phyloP scores from a whole-genome alignment of 1,140 invertebrate genomes.

The Geopemphigus sp. region DNA sequence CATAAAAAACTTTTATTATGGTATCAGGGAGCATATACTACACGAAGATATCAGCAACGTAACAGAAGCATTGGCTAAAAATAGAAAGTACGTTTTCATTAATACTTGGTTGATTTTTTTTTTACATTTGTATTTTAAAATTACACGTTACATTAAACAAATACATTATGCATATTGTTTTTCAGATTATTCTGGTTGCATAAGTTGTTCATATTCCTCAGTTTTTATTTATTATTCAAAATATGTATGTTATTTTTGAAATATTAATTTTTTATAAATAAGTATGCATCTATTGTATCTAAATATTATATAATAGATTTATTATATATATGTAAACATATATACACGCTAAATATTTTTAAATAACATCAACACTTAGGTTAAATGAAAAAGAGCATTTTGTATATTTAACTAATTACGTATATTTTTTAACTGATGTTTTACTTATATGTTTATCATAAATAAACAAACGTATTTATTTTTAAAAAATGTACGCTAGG shows the following conservation, averaged over 20 bases:
- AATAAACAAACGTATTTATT: too few relatives aligned
- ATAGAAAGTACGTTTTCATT: not conserved
- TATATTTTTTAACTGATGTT: too few relatives aligned
- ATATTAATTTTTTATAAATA: not conserved
- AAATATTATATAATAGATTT: too few relatives aligned
- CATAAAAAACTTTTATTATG: not conserved
- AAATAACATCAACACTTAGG: too few relatives aligned
- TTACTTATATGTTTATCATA: too few relatives aligned
- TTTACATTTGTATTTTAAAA: not conserved
- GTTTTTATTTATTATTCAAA: not conserved
- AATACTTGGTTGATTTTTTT: not conserved
- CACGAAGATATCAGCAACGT: not conserved
- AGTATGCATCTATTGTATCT: too few relatives aligned
- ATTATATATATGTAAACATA: too few relatives aligned
- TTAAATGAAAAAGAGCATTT: too few relatives aligned
- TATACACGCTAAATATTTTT: too few relatives aligned
- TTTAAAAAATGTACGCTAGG: too few relatives aligned
- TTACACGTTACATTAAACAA: not conserved
- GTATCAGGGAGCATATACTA: not conserved
- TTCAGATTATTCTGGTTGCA: constrained; percentile 9
- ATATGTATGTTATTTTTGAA: not conserved
- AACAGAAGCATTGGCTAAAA: not conserved
- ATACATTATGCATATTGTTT: not conserved
- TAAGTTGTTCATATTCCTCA: not conserved
- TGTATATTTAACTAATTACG: too few relatives aligned